A percentile compares a stretch with the other conserved stretches of the same genome.
phyloP scores from a whole-genome alignment of 1,140 invertebrate genomes.

The Dufourea novaeangliae region DNA sequence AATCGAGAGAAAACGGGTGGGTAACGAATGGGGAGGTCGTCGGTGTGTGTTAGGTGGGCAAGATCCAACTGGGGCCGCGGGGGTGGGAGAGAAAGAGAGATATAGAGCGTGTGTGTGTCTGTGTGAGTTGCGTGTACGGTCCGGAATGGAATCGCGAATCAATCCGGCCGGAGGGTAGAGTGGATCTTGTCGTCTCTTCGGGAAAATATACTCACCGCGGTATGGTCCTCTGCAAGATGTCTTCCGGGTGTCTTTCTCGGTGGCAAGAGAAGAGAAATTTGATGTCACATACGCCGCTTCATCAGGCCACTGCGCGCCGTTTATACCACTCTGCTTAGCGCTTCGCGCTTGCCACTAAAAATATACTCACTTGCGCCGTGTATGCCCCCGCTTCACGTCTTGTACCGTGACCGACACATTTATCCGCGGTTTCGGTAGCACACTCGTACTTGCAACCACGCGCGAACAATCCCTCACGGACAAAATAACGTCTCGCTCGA shows the following conservation, averaged over 20 bases:
- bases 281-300: constrained; percentile 76
- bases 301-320: constrained; percentile 71
- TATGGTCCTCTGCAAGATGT: constrained; percentile 67
- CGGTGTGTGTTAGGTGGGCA: constrained; percentile 13
- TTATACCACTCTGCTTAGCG: constrained; percentile 67
- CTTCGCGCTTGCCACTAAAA: constrained; percentile 74
- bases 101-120: background rate
- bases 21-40: background rate
- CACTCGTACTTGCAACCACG: constrained; percentile 59
- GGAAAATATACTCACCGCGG: constrained; percentile 68
- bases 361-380: constrained; percentile 73
- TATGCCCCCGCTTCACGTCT: constrained; percentile 70
- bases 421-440: constrained; percentile 65
- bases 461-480: constrained; percentile 36
- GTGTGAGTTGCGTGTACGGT: constrained; percentile 9
- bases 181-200: background rate
- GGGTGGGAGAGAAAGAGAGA: constrained; percentile 20
- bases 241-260: constrained; percentile 64
- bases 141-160: constrained; percentile 63
- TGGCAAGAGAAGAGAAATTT: constrained; percentile 67
- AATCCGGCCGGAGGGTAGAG: constrained; percentile 49
- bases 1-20: background rate
- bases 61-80: background rate
- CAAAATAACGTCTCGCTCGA: constrained; percentile 50
- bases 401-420: constrained; percentile 77